Evolutionary conservation across 2,888 invertebrate genomes (phyloP).

Genomic region (Flexamia atlantica): DNA sequence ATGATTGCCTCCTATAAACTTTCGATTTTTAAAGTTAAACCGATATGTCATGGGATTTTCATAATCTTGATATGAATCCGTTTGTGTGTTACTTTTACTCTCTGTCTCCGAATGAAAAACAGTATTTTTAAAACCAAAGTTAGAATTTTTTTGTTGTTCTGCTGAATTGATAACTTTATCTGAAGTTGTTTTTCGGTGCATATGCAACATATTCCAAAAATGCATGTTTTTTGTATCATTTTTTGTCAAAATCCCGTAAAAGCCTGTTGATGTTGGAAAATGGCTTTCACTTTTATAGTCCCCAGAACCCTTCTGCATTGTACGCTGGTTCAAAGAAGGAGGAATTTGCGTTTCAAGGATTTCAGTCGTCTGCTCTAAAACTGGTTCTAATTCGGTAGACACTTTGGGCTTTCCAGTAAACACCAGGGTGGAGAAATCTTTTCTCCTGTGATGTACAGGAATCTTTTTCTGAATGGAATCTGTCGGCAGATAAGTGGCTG

Average conservation of each 20-base stretch:
- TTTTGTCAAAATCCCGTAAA: not conserved
- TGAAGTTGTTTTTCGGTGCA: not conserved
- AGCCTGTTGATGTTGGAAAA: not conserved
- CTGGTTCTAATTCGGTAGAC: not conserved
- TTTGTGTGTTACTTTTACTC: not conserved
- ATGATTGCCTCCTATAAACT: not conserved
- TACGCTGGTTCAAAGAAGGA: not conserved
- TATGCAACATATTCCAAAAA: not conserved
- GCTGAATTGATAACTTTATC: not conserved
- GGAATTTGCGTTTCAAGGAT: conserved; percentile 11
- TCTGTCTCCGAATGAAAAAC: not conserved
- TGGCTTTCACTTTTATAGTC: not conserved
- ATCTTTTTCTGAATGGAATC: not conserved
- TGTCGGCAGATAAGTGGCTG: not conserved
- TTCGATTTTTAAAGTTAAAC: not conserved
- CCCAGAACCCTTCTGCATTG: not conserved
- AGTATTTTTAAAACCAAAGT: not conserved
- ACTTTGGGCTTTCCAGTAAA: not conserved
- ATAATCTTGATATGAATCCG: not conserved
- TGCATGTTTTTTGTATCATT: not conserved
- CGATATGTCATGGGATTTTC: not conserved
- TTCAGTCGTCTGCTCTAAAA: not conserved
- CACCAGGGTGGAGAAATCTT: not conserved
- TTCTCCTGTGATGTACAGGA: not conserved
- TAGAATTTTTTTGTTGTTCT: not conserved